Evolutionary conservation across 2,888 invertebrate species (phyloP).

Genomic region (Dicranocentrus wangi): DNA sequence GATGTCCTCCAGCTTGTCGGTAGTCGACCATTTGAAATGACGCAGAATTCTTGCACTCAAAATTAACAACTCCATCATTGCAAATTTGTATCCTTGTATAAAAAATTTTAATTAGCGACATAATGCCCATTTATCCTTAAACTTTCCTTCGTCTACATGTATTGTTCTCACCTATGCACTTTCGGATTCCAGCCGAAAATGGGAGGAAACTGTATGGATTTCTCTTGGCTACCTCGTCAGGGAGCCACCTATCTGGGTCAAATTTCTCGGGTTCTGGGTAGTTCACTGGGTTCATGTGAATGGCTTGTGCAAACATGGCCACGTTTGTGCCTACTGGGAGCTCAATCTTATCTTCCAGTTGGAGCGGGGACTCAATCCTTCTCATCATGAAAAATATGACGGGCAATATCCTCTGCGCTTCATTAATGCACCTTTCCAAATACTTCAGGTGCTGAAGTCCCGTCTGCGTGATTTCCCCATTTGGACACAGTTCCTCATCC

Average conservation of each 20-base stretch:
- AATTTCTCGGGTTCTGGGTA: conserved; percentile 1
- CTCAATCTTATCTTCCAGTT: background rate
- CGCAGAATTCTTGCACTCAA: background rate
- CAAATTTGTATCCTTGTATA: too few species aligned
- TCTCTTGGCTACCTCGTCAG: background rate
- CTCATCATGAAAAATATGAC: background rate
- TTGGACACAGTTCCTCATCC: background rate
- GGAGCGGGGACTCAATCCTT: too few species aligned
- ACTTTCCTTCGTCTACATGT: too few species aligned
- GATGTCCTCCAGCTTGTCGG: background rate
- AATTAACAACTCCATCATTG: background rate
- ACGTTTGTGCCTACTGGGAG: background rate
- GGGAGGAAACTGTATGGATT: background rate
- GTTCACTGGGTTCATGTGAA: background rate
- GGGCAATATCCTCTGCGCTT: background rate
- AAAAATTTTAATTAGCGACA: too few species aligned
- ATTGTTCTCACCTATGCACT: background rate
- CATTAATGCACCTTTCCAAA: conserved; percentile 1
- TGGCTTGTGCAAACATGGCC: background rate
- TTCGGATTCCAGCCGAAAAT: background rate
- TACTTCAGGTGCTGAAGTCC: background rate
- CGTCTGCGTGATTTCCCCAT: background rate
- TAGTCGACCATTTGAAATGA: background rate
- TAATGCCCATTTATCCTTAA: too few species aligned
- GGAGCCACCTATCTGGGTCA: background rate